These are phyloP conservation scores for Eufriesea mexicana DNA, from an alignment of 1,140 invertebrate species.

Conservation along the genomic window DNA sequence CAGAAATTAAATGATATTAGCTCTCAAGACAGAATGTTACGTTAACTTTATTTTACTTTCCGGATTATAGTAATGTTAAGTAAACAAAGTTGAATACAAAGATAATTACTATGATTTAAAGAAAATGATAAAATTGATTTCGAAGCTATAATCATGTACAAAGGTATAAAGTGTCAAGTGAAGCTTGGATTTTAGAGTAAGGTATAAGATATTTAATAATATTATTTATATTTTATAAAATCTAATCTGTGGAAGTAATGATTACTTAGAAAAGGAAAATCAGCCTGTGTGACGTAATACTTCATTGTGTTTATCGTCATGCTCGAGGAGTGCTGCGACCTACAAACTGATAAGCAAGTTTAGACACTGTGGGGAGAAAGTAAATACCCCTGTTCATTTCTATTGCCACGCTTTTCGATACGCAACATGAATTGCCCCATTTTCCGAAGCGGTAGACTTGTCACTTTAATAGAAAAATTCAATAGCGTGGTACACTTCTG, in stretches of 20 bases:
- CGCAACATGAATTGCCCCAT: constrained; percentile 35
- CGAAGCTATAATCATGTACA: no score
- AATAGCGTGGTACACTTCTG: background rate
- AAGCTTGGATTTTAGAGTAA: no score
- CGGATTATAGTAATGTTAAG: no score
- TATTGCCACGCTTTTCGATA: constrained; percentile 36
- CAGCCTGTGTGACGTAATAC: background rate
- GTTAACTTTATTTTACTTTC: no score
- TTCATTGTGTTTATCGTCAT: constrained; percentile 9
- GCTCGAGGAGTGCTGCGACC: constrained; percentile 6
- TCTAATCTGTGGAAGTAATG: background rate
- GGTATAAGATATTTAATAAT: background rate
- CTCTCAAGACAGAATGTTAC: no score
- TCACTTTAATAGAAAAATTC: background rate
- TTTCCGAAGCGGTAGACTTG: background rate
- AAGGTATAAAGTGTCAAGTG: no score
- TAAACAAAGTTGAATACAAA: no score
- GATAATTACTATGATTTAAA: no score
- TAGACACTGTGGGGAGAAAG: constrained; percentile 45
- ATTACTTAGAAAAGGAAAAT: background rate
- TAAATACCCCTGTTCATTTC: constrained; percentile 50
- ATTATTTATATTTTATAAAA: background rate
- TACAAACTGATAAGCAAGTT: constrained; percentile 42
- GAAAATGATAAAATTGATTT: no score
- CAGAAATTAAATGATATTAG: no score